Base-by-base conservation (phyloP, 2,113 vertebrate species). In the Phoenicopterus ruber region DNA sequence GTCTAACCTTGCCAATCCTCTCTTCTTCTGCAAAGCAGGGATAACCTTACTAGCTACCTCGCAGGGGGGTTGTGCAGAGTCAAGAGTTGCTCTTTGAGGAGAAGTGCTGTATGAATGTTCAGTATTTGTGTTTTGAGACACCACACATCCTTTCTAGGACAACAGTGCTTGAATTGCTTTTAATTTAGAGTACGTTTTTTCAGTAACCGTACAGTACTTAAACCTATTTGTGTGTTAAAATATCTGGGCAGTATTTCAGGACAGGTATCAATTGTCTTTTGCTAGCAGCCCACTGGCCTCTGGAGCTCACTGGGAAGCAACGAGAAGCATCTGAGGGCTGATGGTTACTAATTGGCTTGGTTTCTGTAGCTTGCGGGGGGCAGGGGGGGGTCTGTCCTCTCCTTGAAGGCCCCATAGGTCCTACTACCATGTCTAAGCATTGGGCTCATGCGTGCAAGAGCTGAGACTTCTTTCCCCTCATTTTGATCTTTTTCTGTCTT, bases 221-320 rank as follows among this genome's bases (percentile, higher is more conserved):
- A 71, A 79, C 2, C 4, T 47, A 13, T 61, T 67, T 63, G 29
- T 65, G 50, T 87, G 61, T 58, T 62, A 78, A 42, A 83, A 32
- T n/a, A 63, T 42, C 40, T 50, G 73, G 77, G 54, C 74, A 88
- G 72, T 91, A 78, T 94, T 95, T 95, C 58, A 88, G 87, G 92
- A 38, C 42, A 69, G 77, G 55, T n/a, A 52, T 13, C 1, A 1
- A 1, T 8, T 42, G 72, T 59, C 61, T 91, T 96, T 62, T 8
- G 7, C 82, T 55, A 40, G 62, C 52, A 82, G 36, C 25, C 17
- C 49, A 9, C 40, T 62, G 57, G 50, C 40, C 16, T 8, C 17
- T n/a, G 46, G 38, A 67, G 24, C 50, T 70, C 0, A 1, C n/a
- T 4, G 4, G n/a, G 44, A 94, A 88, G 66, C 31, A 71, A 18